Evolutionary conservation across 2,113 vertebrate species (phyloP).

Genomic region (Pollachius pollachius): DNA sequence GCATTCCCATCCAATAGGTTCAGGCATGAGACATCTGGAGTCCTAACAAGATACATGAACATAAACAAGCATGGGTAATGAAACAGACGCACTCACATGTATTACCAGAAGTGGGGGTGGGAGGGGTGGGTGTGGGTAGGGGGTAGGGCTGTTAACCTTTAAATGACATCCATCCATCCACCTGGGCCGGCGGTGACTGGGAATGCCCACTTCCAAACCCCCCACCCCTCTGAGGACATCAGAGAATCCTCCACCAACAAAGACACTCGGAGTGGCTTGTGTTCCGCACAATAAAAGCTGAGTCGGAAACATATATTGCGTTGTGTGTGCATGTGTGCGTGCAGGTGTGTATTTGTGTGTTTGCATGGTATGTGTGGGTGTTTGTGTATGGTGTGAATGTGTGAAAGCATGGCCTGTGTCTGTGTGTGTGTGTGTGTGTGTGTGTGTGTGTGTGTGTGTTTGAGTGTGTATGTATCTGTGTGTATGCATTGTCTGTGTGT

Average conservation of each 20-base stretch:
- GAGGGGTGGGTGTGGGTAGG: conserved; percentile 38
- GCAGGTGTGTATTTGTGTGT: conserved; percentile 29
- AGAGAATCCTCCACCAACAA: conserved; percentile 56
- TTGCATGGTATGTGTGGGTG: too few relatives aligned
- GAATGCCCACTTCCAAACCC: conserved; percentile 56
- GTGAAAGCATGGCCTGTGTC: too few relatives aligned
- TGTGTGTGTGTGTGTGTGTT: too few relatives aligned
- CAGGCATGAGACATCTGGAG: too few relatives aligned
- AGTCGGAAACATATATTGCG: conserved; percentile 37
- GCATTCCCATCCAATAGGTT: too few relatives aligned
- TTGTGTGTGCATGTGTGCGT: too few relatives aligned
- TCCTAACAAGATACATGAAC: too few relatives aligned
- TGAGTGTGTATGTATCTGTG: conserved; percentile 12
- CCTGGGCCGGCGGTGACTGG: conserved; percentile 4
- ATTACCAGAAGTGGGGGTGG: neutral
- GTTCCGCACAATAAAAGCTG: conserved; percentile 64
- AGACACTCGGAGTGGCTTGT: conserved; percentile 59
- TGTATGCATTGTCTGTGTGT: too few relatives aligned
- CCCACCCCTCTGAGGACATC: conserved; percentile 47
- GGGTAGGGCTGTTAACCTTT: conserved; percentile 43
- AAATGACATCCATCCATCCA: conserved; percentile 63
- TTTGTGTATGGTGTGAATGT: too few relatives aligned
- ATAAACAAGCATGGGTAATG: too few relatives aligned
- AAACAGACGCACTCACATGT: too few relatives aligned
- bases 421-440: too few relatives aligned